Evolutionary conservation across 2,113 vertebrate species (phyloP).

Genomic region (Tachysurus fulvidraco): DNA sequence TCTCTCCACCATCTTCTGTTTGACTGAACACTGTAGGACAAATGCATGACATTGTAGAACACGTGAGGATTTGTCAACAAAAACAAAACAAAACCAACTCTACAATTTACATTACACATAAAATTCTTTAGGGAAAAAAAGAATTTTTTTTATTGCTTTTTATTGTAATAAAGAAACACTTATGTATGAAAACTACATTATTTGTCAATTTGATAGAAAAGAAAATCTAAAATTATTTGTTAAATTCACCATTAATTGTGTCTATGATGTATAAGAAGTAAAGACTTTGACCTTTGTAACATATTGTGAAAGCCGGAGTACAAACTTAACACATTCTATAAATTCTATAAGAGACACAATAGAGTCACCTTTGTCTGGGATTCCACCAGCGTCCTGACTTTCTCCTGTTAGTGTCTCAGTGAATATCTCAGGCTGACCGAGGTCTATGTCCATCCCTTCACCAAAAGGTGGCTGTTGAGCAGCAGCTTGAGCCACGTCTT

Average conservation of each 20-base stretch:
- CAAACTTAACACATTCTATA: too few relatives aligned
- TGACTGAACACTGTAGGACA: constrained; percentile 7
- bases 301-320: not conserved
- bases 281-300: not conserved
- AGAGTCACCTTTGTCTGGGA: constrained; percentile 23
- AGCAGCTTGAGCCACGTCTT: constrained; percentile 34
- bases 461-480: constrained; percentile 63
- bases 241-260: not conserved
- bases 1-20: not conserved
- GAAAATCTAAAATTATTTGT: not conserved
- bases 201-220: not conserved
- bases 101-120: not conserved
- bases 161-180: not conserved
- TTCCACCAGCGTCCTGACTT: not conserved
- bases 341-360: too few relatives aligned
- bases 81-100: not conserved
- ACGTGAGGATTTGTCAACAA: not conserved
- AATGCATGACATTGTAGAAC: not conserved
- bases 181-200: not conserved
- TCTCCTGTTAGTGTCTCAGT: constrained; percentile 25
- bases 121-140: not conserved
- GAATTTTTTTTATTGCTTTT: too few relatives aligned
- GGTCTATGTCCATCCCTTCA: constrained; percentile 27
- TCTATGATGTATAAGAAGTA: not conserved
- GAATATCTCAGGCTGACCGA: not conserved